A percentile compares a stretch with the other conserved stretches of the same genome.
phyloP scores from a whole-genome alignment of 92 coral and sea anemone genomes.

The Anthopleura xanthogrammica region DNA sequence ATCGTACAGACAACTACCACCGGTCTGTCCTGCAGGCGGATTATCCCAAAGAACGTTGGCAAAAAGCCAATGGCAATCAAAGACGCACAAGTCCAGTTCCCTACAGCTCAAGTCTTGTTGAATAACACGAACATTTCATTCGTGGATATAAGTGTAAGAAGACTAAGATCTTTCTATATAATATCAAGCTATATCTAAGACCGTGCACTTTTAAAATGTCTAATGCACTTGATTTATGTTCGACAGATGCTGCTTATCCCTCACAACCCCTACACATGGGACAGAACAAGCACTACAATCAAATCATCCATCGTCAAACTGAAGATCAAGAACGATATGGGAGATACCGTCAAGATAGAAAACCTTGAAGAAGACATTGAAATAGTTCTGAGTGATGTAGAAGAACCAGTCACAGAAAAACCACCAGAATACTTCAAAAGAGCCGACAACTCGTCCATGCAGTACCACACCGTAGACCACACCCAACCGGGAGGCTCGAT shows the following conservation, averaged over 20 bases:
- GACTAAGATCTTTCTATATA: not conserved
- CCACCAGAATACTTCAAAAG: conserved; percentile 41
- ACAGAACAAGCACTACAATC: conserved; percentile 42
- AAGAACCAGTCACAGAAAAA: not conserved
- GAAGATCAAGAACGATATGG: conserved; percentile 26
- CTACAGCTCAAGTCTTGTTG: conserved; percentile 24
- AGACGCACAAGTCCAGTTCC: conserved; percentile 43
- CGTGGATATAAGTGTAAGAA: conserved; percentile 25
- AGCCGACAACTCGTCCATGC: conserved; percentile 57
- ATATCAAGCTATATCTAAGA: not conserved
- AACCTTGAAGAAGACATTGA: conserved; percentile 65
- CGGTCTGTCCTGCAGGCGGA: conserved; percentile 38
- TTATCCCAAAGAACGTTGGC: not conserved
- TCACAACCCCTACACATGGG: conserved; percentile 65
- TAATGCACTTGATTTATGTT: too few species aligned
- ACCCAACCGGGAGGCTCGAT: conserved; percentile 47
- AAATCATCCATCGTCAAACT: conserved; percentile 46
- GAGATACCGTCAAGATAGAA: conserved; percentile 44
- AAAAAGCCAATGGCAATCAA: conserved; percentile 33
- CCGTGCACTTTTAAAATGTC: not conserved
- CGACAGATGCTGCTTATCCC: conserved; percentile 45
- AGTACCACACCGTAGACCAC: conserved; percentile 53
- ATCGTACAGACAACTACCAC: conserved; percentile 50
- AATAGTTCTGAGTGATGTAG: conserved; percentile 44
- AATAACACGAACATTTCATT: not conserved